A percentile compares a stretch with the other conserved stretches of the same genome.
Evolutionary conservation across 2,113 vertebrate genomes (phyloP).

Genomic region (Scopus umbretta): DNA sequence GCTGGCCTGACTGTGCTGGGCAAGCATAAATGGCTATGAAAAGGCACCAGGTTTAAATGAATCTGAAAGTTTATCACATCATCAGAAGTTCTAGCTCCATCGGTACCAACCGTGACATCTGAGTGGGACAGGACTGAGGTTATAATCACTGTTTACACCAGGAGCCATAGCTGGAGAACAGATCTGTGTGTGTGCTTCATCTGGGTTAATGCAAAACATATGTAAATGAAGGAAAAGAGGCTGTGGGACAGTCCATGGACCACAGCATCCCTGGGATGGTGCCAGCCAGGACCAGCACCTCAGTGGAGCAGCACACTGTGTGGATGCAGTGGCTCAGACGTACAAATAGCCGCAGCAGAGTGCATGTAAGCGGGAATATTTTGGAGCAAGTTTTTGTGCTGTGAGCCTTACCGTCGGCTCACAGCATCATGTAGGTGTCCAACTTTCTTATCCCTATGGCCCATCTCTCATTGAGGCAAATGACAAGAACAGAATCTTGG

Average conservation of each 20-base stretch:
- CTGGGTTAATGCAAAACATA: background rate
- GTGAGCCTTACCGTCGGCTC: background rate
- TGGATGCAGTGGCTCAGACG: background rate
- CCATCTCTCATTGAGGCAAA: background rate
- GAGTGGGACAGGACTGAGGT: background rate
- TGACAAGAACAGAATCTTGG: background rate
- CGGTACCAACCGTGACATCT: rapidly evolving
- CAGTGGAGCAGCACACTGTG: background rate
- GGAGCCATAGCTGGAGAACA: background rate
- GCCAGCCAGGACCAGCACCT: background rate
- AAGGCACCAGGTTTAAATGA: background rate
- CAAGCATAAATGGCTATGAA: background rate
- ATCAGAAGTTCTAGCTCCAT: background rate
- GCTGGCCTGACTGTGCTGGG: background rate
- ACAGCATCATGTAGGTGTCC: background rate
- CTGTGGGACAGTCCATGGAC: background rate
- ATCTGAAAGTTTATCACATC: background rate
- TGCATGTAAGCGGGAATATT: rapidly evolving
- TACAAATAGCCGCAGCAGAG: background rate
- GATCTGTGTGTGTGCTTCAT: background rate
- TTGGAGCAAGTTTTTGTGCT: background rate
- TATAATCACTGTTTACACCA: background rate
- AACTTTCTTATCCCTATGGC: background rate
- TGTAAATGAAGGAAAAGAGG: background rate
- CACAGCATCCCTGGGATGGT: background rate